Conservation (phyloP, 1,140 invertebrate genomes). For the Drosophila biarmipes region DNA sequence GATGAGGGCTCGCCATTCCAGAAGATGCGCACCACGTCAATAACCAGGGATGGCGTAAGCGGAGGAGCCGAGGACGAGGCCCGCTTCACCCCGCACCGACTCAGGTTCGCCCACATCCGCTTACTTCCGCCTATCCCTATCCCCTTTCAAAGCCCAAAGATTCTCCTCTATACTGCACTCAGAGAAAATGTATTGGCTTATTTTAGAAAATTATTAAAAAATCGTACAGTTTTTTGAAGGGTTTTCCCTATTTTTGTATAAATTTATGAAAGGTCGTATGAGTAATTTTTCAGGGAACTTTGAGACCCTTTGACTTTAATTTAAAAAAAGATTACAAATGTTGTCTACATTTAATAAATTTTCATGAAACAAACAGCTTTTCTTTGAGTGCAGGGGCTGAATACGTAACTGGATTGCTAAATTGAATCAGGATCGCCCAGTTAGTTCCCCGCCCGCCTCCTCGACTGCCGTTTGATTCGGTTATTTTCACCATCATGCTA, state of each 20-base stretch:
- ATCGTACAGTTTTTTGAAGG: too few species aligned
- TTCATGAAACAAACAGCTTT: neutral
- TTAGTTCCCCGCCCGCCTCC: neutral
- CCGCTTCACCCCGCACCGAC: conserved; percentile 89
- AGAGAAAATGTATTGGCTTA: neutral
- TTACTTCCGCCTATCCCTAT: conserved; percentile 5
- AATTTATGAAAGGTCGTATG: too few species aligned
- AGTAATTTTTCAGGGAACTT: too few species aligned
- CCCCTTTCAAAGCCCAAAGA: neutral
- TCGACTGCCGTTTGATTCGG: conserved; percentile 10
- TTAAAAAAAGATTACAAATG: too few species aligned
- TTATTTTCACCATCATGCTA: conserved; percentile 20
- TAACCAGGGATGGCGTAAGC: conserved; percentile 84
- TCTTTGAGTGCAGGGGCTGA: neutral
- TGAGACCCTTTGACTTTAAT: too few species aligned
- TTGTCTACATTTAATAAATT: too few species aligned
- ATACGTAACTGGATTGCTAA: conserved; percentile 28
- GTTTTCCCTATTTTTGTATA: too few species aligned
- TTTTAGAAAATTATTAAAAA: too few species aligned
- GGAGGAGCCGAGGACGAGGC: conserved; percentile 85
- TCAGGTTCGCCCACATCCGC: conserved; percentile 85
- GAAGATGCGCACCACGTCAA: conserved; percentile 85
- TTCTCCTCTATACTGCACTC: neutral
- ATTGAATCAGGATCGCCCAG: conserved; percentile 24
- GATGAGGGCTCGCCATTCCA: conserved; percentile 89